Percentiles rank a stretch among this genome's conserved stretches.
Evolutionary conservation across 2,113 vertebrate species (phyloP).

Genomic region (Pyxicephalus adspersus): DNA sequence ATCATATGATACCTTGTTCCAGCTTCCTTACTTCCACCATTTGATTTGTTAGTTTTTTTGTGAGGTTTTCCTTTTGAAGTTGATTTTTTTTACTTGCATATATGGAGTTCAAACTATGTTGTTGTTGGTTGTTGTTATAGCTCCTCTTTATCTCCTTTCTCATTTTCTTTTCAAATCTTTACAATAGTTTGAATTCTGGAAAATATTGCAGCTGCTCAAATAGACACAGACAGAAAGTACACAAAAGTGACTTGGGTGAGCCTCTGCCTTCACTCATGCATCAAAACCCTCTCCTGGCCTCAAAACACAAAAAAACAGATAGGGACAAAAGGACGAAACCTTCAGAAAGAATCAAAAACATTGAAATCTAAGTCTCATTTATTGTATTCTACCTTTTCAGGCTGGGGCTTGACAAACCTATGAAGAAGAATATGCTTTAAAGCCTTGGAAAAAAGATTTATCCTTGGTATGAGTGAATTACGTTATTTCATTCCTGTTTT

Average conservation of each 20-base stretch:
- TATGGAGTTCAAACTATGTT: background rate
- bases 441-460: too few relatives aligned
- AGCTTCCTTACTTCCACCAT: conserved; percentile 22
- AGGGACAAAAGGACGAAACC: background rate
- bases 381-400: conserved; percentile 16
- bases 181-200: background rate
- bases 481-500: too few relatives aligned
- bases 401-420: background rate
- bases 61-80: background rate
- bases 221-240: conserved; percentile 19
- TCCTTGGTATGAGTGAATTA: too few relatives aligned
- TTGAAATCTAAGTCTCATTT: conserved; percentile 21
- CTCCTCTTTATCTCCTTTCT: background rate
- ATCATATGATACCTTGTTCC: conserved; percentile 30
- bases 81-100: background rate
- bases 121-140: background rate
- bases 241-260: conserved; percentile 33
- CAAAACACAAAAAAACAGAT: conserved; percentile 14
- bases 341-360: conserved; percentile 29
- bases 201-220: conserved; percentile 54
- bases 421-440: too few relatives aligned
- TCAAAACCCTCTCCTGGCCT: background rate
- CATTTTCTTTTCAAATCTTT: conserved; percentile 8
- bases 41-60: conserved; percentile 17
- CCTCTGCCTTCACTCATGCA: conserved; percentile 20